A percentile compares a stretch with the other conserved stretches of the same genome.
Evolutionary conservation across 2,888 invertebrate genomes (phyloP).

Genomic region (Dorcus hopei): DNA sequence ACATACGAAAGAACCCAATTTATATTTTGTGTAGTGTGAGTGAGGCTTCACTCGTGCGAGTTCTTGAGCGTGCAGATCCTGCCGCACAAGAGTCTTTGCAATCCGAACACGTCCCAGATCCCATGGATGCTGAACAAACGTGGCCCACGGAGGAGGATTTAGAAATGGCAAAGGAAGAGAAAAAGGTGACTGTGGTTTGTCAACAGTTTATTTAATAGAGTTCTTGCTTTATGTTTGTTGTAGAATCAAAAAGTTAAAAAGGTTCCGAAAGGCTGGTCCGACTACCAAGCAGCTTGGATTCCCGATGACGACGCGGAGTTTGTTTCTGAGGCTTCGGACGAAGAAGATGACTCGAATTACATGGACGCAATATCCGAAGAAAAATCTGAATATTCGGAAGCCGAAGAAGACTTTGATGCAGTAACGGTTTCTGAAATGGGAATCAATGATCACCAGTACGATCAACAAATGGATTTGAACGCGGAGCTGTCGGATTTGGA

Average conservation of each 20-base stretch:
- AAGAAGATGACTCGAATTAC: slow-evolving; percentile 64
- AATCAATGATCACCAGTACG: slow-evolving; percentile 66
- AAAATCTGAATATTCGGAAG: slow-evolving; percentile 47
- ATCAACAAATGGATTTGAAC: slow-evolving; percentile 66
- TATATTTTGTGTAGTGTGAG: background rate
- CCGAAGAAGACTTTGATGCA: slow-evolving; percentile 65
- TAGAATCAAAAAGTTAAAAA: slow-evolving; percentile 36
- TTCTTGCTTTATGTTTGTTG: background rate
- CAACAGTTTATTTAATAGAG: background rate
- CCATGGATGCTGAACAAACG: slow-evolving; percentile 94
- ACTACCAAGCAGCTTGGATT: slow-evolving; percentile 91
- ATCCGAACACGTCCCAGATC: slow-evolving; percentile 79
- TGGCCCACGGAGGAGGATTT: slow-evolving; percentile 95
- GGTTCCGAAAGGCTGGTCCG: slow-evolving; percentile 94
- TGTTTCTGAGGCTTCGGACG: slow-evolving; percentile 43
- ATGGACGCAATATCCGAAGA: slow-evolving; percentile 43
- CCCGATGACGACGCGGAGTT: slow-evolving; percentile 37
- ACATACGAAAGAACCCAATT: background rate
- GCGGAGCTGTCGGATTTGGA: slow-evolving; percentile 76
- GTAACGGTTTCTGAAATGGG: slow-evolving; percentile 62
- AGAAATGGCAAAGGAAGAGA: slow-evolving; percentile 60
- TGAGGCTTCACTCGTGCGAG: slow-evolving; percentile 35
- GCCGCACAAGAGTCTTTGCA: slow-evolving; percentile 70
- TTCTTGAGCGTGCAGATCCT: slow-evolving; percentile 62
- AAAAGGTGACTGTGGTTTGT: slow-evolving; percentile 22